Percentiles rank a stretch among this genome's conserved stretches.
These are phyloP conservation scores for Harlomillsia oculata DNA, from an alignment of 1,140 invertebrate species.

Conservation along the genomic window DNA sequence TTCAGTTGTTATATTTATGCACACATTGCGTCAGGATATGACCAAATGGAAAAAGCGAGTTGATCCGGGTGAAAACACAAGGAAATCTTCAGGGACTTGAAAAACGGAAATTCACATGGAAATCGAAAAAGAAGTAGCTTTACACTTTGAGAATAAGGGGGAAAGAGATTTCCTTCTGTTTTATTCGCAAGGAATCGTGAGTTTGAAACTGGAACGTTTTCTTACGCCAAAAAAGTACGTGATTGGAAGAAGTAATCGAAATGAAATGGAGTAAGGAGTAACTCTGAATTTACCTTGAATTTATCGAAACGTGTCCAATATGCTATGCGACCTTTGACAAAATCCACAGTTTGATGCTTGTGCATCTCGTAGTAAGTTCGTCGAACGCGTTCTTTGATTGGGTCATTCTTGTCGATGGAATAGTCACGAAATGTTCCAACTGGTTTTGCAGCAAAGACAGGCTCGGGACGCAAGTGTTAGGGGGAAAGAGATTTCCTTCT, in stretches of 20 bases:
- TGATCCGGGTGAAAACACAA: no score
- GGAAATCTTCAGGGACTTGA: no score
- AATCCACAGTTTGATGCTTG: conserved; percentile 71
- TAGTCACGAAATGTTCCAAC: conserved; percentile 62
- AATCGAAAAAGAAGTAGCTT: no score
- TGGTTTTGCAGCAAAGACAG: conserved; percentile 53
- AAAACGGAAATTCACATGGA: no score
- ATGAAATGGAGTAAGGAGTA: no score
- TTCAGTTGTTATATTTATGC: no score
- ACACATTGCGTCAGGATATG: no score
- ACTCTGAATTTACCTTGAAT: conserved; percentile 31
- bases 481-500: no score
- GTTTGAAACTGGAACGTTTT: neutral
- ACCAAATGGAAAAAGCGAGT: no score
- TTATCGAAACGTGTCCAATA: conserved; percentile 33
- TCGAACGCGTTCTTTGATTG: conserved; percentile 60
- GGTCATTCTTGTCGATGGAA: conserved; percentile 57
- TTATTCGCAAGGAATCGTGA: conserved; percentile 1
- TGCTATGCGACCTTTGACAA: conserved; percentile 41
- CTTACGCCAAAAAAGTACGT: neutral
- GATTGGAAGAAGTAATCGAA: no score
- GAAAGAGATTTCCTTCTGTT: no score
- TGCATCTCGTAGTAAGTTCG: conserved; percentile 79
- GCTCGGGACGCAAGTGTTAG: conserved; percentile 59
- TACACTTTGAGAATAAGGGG: conserved; percentile 57